Evolutionary conservation across 2,797 vertebrate species (phyloP), one percentile per base, ranked within the genome.

Genomic region (Chelmon rostratus): DNA sequence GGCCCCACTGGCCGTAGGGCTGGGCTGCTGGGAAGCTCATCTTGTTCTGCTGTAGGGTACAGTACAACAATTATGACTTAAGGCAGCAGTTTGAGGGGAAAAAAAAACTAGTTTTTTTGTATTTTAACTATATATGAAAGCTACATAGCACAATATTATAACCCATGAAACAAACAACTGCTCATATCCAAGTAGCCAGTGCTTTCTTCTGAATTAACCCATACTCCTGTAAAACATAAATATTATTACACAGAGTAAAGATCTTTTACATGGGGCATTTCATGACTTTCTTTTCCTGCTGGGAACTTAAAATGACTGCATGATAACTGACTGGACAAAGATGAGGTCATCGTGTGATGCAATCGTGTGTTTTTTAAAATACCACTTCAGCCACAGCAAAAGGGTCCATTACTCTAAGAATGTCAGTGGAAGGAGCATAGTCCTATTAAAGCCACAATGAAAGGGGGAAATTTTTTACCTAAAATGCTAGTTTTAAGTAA

Each of bases 1-100:
- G 98, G 31, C 97, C 97, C 98, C 98, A 99, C 93, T 99, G 98
- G 80, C 97, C 97, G 6, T 98, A 99, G 6, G 97, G 90, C 38
- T 96, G 97, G 5, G 98, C 96, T 1, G 98, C 96, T 77, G 92
- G 88, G 59, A 97, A 99, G 88, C 97, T 94, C 76, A 99, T 95
- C 93, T 98, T 98, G 95, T 96, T 98, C 91, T 98, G 97, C 96
- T 96, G 88, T 33, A 73, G 79, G 11, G 42, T 6, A 59, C 7
- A 70, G 54, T 0, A 71, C 44, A 52, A 28, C 10, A 54, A 31
- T 10, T 9, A 5, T 6, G 6, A 9, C 5, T 64, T 28, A 8
- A 25, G 6, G 33, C 53, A 64, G 21, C 54, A 21, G 13, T 19
- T 35, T 25, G 40, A 42, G 13, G 42, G 13, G 8, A 42, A 8